Percentiles rank a stretch among this genome's conserved stretches.
Conservation (phyloP, 2,888 invertebrate genomes). For the Tiphia femorata region DNA sequence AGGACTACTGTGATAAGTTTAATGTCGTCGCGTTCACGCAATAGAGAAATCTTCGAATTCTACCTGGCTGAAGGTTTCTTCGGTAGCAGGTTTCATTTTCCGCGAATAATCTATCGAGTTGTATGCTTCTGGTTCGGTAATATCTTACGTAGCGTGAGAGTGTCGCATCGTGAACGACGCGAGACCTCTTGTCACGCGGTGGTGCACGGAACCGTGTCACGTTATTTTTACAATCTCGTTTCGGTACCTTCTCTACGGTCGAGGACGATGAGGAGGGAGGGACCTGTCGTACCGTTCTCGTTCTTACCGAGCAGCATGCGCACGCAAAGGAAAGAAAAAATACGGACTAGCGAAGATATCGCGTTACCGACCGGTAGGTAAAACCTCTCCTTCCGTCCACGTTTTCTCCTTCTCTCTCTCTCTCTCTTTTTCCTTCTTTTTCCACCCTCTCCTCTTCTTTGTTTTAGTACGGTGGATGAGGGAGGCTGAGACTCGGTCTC, state of each 20-base stretch:
- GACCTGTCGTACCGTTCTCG: conserved; percentile 33
- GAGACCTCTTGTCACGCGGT: no score
- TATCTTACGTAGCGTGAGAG: no score
- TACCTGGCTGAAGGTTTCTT: no score
- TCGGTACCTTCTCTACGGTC: conserved; percentile 24
- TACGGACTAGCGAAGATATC: conserved; percentile 27
- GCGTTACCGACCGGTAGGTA: conserved; percentile 43
- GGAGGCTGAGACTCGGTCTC: conserved; percentile 2
- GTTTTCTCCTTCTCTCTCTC: conserved; percentile 25
- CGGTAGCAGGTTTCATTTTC: no score
- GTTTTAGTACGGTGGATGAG: conserved; percentile 10
- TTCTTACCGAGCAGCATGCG: conserved; percentile 26
- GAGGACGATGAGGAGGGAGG: conserved; percentile 15
- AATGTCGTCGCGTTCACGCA: no score
- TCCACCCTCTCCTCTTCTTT: conserved; percentile 22
- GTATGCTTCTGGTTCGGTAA: no score
- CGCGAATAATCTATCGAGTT: no score
- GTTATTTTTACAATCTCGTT: conserved; percentile 48
- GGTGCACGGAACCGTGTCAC: no score
- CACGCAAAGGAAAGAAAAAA: conserved; percentile 29
- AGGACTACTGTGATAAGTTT: no score
- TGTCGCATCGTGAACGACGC: no score
- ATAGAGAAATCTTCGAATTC: no score
- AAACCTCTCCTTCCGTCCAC: conserved; percentile 1
- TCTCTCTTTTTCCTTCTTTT: conserved; percentile 21